Conservation (phyloP, 2,888 invertebrate genomes). For the Laothoe populi region DNA sequence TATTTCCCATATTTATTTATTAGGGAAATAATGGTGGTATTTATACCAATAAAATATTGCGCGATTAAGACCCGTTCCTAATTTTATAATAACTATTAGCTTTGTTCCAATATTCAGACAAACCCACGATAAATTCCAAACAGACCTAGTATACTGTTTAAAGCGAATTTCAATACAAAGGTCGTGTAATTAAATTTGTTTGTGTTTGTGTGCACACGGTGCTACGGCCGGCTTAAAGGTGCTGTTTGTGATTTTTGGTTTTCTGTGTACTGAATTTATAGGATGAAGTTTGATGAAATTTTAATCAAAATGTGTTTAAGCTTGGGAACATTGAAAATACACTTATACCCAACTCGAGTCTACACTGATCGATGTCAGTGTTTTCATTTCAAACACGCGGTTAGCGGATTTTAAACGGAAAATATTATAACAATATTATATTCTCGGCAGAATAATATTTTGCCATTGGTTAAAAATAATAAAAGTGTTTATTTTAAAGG, state of each 20-base stretch:
- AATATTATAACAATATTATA: background rate
- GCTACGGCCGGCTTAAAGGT: constrained; percentile 19
- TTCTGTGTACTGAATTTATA: constrained; percentile 54
- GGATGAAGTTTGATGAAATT: constrained; percentile 61
- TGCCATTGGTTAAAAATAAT: no score
- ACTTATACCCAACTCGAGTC: background rate
- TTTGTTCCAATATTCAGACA: background rate
- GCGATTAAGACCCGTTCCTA: no score
- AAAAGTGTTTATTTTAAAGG: no score
- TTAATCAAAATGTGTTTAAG: constrained; percentile 60
- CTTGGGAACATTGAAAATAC: constrained; percentile 5
- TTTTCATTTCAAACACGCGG: background rate
- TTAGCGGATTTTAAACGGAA: background rate
- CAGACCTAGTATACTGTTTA: constrained; percentile 34
- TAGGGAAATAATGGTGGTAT: no score
- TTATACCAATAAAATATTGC: no score
- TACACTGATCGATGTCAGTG: background rate
- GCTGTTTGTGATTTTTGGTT: constrained; percentile 57
- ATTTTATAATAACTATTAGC: no score
- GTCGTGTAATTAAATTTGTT: constrained; percentile 64
- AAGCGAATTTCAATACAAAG: constrained; percentile 47
- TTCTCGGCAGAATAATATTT: no score
- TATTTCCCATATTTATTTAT: no score
- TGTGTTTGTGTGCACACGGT: constrained; percentile 48
- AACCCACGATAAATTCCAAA: background rate